phyloP scores from a whole-genome alignment of 1,140 invertebrate genomes.

The Trichonephila clavipes region DNA sequence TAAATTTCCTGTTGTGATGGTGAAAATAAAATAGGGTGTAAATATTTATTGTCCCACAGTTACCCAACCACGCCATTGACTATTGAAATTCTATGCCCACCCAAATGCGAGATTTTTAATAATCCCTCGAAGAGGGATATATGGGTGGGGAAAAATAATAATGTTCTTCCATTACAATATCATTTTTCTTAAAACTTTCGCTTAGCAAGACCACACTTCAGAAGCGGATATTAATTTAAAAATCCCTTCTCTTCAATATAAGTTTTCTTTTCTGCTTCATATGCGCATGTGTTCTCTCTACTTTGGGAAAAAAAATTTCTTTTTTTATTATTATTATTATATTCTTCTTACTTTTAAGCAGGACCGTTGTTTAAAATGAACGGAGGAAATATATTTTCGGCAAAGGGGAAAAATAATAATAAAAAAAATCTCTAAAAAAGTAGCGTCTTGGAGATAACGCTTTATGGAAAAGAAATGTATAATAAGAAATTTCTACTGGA shows the following conservation, averaged over 20 bases:
- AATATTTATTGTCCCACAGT: background rate
- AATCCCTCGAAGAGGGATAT: constrained; percentile 7
- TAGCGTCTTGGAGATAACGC: constrained; percentile 40
- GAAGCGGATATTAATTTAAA: constrained; percentile 69
- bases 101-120: constrained; percentile 23
- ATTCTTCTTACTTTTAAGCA: constrained; percentile 39
- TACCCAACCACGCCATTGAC: background rate
- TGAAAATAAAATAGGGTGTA: background rate
- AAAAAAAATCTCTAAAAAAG: constrained; percentile 24
- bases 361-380: constrained; percentile 64
- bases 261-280: constrained; percentile 10
- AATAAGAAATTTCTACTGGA: background rate
- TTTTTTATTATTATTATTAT: constrained; percentile 44
- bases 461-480: constrained; percentile 73
- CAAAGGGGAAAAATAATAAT: constrained; percentile 8
- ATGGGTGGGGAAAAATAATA: constrained; percentile 35
- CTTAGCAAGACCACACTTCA: constrained; percentile 70
- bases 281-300: constrained; percentile 10
- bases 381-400: constrained; percentile 50
- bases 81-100: background rate
- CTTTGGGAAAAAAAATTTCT: background rate
- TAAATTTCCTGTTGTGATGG: no score
- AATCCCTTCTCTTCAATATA: constrained; percentile 62
- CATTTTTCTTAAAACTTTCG: constrained; percentile 66
- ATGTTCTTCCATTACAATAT: constrained; percentile 66